Percentiles rank a stretch among this genome's conserved stretches.
These are phyloP conservation scores for Lasioglossum malachurum DNA, from an alignment of 2,888 invertebrate genomes.

Conservation along the genomic window DNA sequence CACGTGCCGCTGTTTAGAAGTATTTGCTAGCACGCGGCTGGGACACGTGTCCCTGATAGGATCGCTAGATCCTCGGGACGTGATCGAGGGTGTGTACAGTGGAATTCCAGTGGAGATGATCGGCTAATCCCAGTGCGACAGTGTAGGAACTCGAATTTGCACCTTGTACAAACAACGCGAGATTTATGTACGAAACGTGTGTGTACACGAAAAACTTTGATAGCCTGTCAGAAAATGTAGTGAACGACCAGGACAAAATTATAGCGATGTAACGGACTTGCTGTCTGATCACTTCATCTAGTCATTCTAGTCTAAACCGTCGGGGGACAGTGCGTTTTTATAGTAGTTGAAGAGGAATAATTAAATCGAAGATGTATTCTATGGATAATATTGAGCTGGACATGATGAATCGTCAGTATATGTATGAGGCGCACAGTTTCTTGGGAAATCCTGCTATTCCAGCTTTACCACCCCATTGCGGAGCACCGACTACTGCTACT, in stretches of 20 bases:
- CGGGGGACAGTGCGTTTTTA: not conserved
- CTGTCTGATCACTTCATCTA: not conserved
- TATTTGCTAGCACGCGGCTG: constrained; percentile 70
- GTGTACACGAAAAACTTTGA: not conserved
- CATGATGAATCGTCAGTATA: constrained; percentile 89
- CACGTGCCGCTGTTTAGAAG: constrained; percentile 80
- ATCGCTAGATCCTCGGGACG: constrained; percentile 60
- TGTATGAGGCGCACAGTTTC: constrained; percentile 86
- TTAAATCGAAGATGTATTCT: constrained; percentile 86
- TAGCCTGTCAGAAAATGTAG: not conserved
- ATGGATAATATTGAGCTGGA: constrained; percentile 90
- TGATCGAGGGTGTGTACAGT: constrained; percentile 44
- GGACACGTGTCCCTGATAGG: constrained; percentile 68
- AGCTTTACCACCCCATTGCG: constrained; percentile 81
- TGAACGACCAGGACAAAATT: not conserved
- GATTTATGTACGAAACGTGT: not conserved
- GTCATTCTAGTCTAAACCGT: constrained; percentile 37
- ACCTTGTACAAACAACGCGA: not conserved
- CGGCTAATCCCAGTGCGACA: not conserved
- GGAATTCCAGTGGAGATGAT: constrained; percentile 43
- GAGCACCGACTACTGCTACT: constrained; percentile 74
- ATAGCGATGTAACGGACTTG: not conserved
- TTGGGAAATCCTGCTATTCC: constrained; percentile 84
- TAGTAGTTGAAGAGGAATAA: not conserved
- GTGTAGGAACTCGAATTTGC: not conserved